A percentile compares a stretch with the other conserved stretches of the same genome.
Conservation (phyloP, 2,888 invertebrate species). For the Argyresthia albistria region DNA sequence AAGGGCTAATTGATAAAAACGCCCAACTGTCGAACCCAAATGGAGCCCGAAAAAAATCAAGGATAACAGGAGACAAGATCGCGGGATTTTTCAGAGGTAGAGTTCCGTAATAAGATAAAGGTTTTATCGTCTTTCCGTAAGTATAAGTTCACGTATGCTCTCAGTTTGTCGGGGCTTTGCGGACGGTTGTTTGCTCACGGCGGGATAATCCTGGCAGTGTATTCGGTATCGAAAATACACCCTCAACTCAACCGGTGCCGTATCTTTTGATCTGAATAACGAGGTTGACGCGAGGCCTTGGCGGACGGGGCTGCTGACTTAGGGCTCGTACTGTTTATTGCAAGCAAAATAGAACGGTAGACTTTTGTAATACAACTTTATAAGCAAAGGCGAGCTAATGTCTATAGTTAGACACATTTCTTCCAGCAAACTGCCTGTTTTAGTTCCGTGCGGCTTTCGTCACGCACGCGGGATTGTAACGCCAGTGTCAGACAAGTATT, state of each 20-base stretch:
- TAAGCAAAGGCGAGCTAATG: too few relatives aligned
- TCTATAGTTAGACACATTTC: too few relatives aligned
- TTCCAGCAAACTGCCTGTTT: too few relatives aligned
- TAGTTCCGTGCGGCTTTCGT: too few relatives aligned
- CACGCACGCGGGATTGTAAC: too few relatives aligned
- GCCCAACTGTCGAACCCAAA: background rate
- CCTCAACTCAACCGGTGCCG: slow-evolving; percentile 15
- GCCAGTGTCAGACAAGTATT: too few relatives aligned
- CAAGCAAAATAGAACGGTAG: too few relatives aligned
- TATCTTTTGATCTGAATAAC: slow-evolving; percentile 41
- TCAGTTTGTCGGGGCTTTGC: slow-evolving; percentile 37
- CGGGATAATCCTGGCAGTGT: slow-evolving; percentile 55
- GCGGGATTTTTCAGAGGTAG: slow-evolving; percentile 20
- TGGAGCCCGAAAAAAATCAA: slow-evolving; percentile 9
- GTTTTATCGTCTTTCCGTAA: slow-evolving; percentile 66
- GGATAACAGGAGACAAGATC: slow-evolving; percentile 20
- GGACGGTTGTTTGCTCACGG: slow-evolving; percentile 52
- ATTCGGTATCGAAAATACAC: slow-evolving; percentile 36
- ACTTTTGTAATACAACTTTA: too few relatives aligned
- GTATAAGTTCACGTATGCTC: slow-evolving; percentile 48
- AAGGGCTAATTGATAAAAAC: background rate
- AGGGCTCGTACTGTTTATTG: too few relatives aligned
- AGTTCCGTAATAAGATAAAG: slow-evolving; percentile 62
- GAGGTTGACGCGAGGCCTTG: slow-evolving; percentile 15
- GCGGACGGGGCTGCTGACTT: too few relatives aligned